Conservation (phyloP, 2,797 vertebrate species). For the Otus scops region DNA sequence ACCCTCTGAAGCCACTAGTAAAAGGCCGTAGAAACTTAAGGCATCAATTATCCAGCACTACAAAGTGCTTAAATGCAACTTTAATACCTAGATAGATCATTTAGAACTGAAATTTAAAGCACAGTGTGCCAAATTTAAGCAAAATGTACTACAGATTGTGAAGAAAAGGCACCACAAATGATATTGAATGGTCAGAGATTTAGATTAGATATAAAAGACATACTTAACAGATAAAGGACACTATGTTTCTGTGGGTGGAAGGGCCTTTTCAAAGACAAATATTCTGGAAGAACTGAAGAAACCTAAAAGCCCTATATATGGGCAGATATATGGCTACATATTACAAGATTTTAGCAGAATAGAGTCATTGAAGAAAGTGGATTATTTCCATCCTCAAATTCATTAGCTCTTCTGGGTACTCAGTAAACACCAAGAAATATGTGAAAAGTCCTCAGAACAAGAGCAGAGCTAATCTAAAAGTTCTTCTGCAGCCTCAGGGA, state of each 20-base stretch:
- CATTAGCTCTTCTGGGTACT: neutral
- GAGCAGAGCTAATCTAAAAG: neutral
- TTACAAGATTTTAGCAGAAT: neutral
- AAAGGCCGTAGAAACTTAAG: conserved; percentile 11
- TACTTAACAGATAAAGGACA: neutral
- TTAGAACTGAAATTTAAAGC: conserved; percentile 10
- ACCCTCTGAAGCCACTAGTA: neutral
- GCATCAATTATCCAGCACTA: conserved; percentile 37
- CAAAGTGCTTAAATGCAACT: conserved; percentile 25
- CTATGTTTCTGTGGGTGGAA: neutral
- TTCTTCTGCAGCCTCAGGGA: neutral
- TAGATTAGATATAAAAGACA: neutral
- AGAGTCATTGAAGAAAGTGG: neutral
- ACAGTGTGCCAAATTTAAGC: neutral
- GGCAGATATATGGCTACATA: neutral
- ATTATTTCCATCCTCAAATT: neutral
- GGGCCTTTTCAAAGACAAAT: neutral
- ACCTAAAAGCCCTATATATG: neutral
- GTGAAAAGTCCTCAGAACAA: neutral
- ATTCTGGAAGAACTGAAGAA: neutral
- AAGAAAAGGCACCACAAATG: neutral
- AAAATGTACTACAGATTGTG: neutral
- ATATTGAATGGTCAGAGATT: neutral
- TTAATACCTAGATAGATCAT: conserved; percentile 9
- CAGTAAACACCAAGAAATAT: neutral